A percentile compares a stretch with the other conserved stretches of the same genome.
phyloP scores from a whole-genome alignment of 2,888 invertebrate genomes.

The Halocaridina rubra region DNA sequence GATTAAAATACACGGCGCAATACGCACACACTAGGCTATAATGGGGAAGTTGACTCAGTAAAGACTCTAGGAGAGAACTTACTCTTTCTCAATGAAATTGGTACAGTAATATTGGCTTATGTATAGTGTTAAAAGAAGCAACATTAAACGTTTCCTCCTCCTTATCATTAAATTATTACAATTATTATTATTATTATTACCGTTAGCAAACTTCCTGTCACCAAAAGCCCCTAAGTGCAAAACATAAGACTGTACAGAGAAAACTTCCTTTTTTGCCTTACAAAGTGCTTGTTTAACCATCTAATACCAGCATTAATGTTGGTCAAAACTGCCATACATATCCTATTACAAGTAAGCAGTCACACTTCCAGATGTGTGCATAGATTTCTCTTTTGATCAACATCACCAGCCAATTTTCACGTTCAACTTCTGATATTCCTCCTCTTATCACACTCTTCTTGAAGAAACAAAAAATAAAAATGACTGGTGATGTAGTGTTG shows the following conservation, averaged over 20 bases:
- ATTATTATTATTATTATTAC: not conserved
- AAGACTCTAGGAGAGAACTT: not conserved
- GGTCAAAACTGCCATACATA: not conserved
- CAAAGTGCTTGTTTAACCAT: not conserved
- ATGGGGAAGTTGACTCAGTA: constrained; percentile 39
- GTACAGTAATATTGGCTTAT: not conserved
- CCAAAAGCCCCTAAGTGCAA: constrained; percentile 42
- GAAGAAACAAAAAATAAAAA: too few species aligned
- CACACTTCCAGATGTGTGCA: constrained; percentile 21
- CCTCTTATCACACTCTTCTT: too few species aligned
- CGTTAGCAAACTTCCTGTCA: constrained; percentile 24
- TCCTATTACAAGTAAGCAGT: not conserved
- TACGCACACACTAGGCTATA: constrained; percentile 27
- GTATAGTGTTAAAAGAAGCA: not conserved
- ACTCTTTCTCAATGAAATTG: not conserved
- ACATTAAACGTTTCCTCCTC: not conserved
- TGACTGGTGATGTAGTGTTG: too few species aligned
- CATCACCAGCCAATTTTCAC: not conserved
- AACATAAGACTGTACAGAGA: constrained; percentile 14
- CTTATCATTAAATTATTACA: too few species aligned
- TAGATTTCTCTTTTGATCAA: constrained; percentile 1
- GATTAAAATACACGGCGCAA: constrained; percentile 37
- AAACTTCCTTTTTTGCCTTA: not conserved
- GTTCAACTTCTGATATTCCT: too few species aligned
- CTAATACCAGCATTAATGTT: not conserved